Evolutionary conservation across 2,888 invertebrate species (phyloP).

Genomic region (Idaea aversata): DNA sequence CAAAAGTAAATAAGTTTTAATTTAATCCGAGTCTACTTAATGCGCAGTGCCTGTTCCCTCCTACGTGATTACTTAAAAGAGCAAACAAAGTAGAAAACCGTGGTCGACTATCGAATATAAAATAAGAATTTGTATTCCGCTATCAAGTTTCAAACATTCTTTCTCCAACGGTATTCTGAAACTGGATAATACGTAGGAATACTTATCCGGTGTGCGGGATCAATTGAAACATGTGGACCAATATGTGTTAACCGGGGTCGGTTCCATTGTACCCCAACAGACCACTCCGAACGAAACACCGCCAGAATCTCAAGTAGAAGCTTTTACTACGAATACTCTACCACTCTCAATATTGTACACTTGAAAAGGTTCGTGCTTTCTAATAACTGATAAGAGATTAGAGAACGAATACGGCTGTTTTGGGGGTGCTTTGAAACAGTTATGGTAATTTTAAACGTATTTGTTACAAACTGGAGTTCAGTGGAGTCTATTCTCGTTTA

Average conservation of each 20-base stretch:
- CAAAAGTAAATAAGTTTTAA: neutral
- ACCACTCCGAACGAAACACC: constrained; percentile 55
- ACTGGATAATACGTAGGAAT: constrained; percentile 12
- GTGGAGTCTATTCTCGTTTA: neutral
- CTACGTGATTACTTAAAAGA: neutral
- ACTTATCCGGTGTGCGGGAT: constrained; percentile 36
- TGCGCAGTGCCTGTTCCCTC: neutral
- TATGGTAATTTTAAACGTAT: neutral
- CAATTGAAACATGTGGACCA: constrained; percentile 69
- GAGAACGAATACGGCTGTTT: constrained; percentile 4
- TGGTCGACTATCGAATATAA: neutral
- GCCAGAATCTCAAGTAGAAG: constrained; percentile 56
- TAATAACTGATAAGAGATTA: constrained; percentile 3
- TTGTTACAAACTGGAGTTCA: neutral
- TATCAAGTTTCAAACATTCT: constrained; percentile 8
- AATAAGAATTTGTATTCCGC: constrained; percentile 4
- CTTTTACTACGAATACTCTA: constrained; percentile 34
- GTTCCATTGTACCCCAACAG: constrained; percentile 55
- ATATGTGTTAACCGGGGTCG: constrained; percentile 67
- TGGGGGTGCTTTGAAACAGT: neutral
- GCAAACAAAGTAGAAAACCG: neutral
- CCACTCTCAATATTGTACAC: constrained; percentile 11
- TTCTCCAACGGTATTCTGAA: constrained; percentile 8
- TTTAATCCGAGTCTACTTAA: neutral
- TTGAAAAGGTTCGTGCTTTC: constrained; percentile 3